A percentile compares a stretch with the other conserved stretches of the same genome.
Conservation (phyloP, 2,888 invertebrate species). For the Gibbula magus region DNA sequence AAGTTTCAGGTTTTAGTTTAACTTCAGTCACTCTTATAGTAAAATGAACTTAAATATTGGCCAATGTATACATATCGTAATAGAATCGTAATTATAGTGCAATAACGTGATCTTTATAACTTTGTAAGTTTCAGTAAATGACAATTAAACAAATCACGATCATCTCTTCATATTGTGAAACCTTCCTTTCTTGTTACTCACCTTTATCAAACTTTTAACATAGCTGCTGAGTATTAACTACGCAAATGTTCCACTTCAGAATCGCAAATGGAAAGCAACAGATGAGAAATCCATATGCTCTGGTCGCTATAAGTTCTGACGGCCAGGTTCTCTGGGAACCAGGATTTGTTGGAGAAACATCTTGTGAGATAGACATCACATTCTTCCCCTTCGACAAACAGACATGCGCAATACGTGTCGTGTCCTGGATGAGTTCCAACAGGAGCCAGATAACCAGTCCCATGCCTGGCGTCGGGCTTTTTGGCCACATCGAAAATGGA, state of each 20-base stretch:
- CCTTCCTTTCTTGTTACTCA: too few species aligned
- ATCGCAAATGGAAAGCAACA: neutral
- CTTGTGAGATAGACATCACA: neutral
- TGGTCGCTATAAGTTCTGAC: neutral
- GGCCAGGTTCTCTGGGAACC: neutral
- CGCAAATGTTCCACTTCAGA: neutral
- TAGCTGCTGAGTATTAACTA: too few species aligned
- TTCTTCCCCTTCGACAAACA: constrained; percentile 17
- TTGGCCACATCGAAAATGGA: neutral
- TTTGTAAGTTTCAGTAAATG: too few species aligned
- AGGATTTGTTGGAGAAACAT: neutral
- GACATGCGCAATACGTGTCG: neutral
- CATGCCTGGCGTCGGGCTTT: neutral
- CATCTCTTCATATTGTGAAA: too few species aligned
- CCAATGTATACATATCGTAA: too few species aligned
- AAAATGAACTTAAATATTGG: too few species aligned
- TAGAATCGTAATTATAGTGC: too few species aligned
- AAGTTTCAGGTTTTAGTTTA: too few species aligned
- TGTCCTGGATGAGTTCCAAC: neutral
- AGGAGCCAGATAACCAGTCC: neutral
- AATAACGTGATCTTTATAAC: too few species aligned
- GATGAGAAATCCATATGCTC: neutral
- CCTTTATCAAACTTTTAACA: too few species aligned
- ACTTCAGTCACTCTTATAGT: too few species aligned
- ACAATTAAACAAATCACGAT: too few species aligned